Conservation (phyloP, 2,113 vertebrate species). For the Haemorhous mexicanus region DNA sequence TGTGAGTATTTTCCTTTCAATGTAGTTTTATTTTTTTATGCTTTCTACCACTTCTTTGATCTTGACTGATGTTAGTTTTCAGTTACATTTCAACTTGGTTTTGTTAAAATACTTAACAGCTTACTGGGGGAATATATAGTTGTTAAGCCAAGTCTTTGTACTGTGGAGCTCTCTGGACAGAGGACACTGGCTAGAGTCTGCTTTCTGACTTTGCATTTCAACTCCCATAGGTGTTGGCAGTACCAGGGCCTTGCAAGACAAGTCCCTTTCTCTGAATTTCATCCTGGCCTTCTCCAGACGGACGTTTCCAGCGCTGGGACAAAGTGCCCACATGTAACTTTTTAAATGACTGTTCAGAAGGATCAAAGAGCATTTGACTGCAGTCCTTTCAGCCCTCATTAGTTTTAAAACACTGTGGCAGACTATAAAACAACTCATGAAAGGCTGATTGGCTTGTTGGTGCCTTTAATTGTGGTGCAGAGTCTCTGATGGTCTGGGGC, state of each 20-base stretch:
- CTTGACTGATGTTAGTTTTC: neutral
- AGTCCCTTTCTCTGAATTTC: neutral
- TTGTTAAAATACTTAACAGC: neutral
- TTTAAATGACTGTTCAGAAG: neutral
- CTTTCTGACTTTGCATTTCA: neutral
- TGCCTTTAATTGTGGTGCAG: neutral
- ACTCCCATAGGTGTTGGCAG: rapidly evolving
- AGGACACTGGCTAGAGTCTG: neutral
- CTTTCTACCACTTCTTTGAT: neutral
- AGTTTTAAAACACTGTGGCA: neutral
- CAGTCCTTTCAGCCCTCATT: neutral
- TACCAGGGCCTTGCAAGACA: neutral
- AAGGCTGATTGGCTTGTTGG: neutral
- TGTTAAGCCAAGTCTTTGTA: neutral
- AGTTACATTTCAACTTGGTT: neutral
- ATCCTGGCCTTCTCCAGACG: neutral
- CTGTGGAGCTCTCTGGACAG: neutral
- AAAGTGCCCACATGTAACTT: neutral
- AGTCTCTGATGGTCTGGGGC: neutral
- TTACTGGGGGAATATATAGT: neutral
- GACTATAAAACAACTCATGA: neutral
- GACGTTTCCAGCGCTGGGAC: neutral
- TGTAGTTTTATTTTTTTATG: neutral
- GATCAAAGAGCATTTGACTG: neutral
- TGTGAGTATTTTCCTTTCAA: neutral